phyloP scores from a whole-genome alignment of 1,140 invertebrate species.

The Campoletis sonorensis region DNA sequence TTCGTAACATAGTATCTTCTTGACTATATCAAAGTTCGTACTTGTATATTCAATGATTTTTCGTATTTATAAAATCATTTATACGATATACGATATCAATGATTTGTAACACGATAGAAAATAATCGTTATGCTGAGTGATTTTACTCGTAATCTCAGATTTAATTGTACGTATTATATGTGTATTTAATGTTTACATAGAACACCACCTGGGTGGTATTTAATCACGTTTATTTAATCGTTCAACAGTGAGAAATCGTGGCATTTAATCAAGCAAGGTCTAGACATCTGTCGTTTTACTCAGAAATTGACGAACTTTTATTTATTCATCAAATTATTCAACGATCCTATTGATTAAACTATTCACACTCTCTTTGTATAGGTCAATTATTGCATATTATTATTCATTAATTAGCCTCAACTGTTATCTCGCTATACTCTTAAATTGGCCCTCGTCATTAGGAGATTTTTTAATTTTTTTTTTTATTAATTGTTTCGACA shows the following conservation, averaged over 20 bases:
- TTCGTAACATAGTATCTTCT: constrained; percentile 44
- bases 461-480: too few species aligned
- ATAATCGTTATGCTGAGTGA: too few species aligned
- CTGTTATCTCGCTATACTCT: too few species aligned
- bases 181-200: background rate
- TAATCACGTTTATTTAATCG: too few species aligned
- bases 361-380: background rate
- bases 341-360: background rate
- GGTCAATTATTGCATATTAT: background rate
- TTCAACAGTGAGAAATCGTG: background rate
- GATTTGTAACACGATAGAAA: too few species aligned
- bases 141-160: too few species aligned
- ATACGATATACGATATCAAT: too few species aligned
- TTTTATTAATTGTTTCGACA: too few species aligned
- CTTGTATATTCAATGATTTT: background rate
- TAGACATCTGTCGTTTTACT: background rate
- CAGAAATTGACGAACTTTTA: background rate
- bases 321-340: background rate
- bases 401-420: too few species aligned
- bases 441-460: too few species aligned
- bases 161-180: too few species aligned
- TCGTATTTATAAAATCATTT: background rate
- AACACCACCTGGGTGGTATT: background rate
- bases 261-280: background rate
- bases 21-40: background rate